Base-by-base conservation (phyloP, 2,888 invertebrate genomes). In the Parnassius smintheus region DNA sequence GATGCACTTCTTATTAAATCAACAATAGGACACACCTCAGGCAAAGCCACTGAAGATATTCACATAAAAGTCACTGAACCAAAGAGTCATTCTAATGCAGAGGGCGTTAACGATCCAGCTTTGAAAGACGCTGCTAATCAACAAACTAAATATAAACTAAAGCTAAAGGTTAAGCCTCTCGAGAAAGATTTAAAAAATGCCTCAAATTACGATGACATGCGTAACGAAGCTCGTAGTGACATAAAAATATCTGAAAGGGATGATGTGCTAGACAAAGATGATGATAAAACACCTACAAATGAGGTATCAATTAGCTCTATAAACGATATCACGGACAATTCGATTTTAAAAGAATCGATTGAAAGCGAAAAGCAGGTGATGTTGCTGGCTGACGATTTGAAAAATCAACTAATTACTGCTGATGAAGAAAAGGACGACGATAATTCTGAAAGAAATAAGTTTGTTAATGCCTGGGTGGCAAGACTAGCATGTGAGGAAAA, bases 381-480 rank as follows among this genome's bases (percentile, higher is more conserved):
- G 78, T 69, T 91, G 67, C 78, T 88, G 46, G 88, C 91, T 54
- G 92, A 92, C 68, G 91, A 91, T 74, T 80, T 92, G 62, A 92
- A 92, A 75, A 86, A 83, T 77, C 92, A 92, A 80, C 81, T 92
- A 67, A 87, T 92, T 62, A 85, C 86, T 75, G 91, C 92, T 49
- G 90, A 92, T 61, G 92, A 92, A 67, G 92, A 92, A 69, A 92
- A 92, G 68, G 91, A 91, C 71, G 89, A 92, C 66, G 92, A 92
- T 73, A 91, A 86, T 72, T 92, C 92, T 7, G 92, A 92, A 65
- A 82, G 92, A 65, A 90, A 92, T 77, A 91, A 91, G 70, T 92
- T 91, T 74, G 91, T 91, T 42, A 91, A 91, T 72, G 85, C 88
- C 63, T 91, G 91, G 91, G 91, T 91, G 56, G 81, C 91, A 11